Evolutionary conservation across 2,113 vertebrate species (phyloP), one percentile per base, ranked within the genome.

Genomic region (Pterophyllum scalare): DNA sequence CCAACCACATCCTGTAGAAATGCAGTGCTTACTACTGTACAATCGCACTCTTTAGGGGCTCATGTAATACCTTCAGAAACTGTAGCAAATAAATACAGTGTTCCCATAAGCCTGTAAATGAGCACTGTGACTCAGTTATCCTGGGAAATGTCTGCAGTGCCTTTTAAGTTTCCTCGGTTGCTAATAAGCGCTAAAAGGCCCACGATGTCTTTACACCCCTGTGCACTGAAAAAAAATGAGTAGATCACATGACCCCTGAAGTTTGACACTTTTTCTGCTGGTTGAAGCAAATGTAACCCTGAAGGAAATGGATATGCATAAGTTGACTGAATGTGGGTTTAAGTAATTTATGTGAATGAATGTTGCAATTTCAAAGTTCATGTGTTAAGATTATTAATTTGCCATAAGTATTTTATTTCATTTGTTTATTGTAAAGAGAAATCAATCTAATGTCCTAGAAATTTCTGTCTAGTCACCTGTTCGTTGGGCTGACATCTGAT

Each of bases 151-250:
- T 43, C n/a, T 7, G 8, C 14, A 57, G 26, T 31, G 57, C 38
- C 14, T 46, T 33, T 59, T 28, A 49, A 56, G 72, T 84, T 74
- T 5, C 4, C 14, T 49, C 24, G 12, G 22, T 70, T 49, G 40
- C 46, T 33, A 84, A 60, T 31, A 72, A 72, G 49, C 19, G 22
- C 24, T n/a, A 62, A 61, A 52, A 2, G 3, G 74, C 83, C 75
- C 20, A 9, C 15, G 3, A 9, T 24, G 14, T 26, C 12, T 57
- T 38, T 38, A 24, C 33, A 20, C 17, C 3, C 0, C 2, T 0
- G 5, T 10, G 22, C 14, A 65, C 70, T 17, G 26, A n/a, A 33
- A 49, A 28, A 64, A 64, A 10, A 19, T 33, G 22, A 49, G 26
- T 3, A 15, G 72, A 43, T 56, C 65, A 56, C 67, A 76, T 79